Evolutionary conservation across 2,797 vertebrate species (phyloP), one percentile per base, ranked within the genome.

Genomic region (Choloepus didactylus): DNA sequence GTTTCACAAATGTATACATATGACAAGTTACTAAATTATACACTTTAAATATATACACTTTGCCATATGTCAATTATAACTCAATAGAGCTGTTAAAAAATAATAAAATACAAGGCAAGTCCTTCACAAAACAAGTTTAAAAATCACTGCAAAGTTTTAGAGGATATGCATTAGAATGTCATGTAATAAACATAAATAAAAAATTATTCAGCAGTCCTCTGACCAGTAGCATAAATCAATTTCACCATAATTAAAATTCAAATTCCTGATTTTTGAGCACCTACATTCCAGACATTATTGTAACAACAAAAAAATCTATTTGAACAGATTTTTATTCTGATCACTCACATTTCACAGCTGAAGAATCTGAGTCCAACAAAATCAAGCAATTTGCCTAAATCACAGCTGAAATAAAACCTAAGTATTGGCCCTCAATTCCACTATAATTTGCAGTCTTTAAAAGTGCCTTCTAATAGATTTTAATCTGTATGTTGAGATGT

Each of bases 181-280:
- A 82, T 59, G 59, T 14, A 54, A 76, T 35, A 62, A 89, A 66
- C 27, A 73, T 46, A 77, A 76, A 87, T 41, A 70, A 27, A 87
- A n/a, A 93, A 67, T 60, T 51, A 87, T 11, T 66, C 35, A 62
- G 56, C 21, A 62, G 46, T 59, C 29, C 72, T 90, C 27, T 72
- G 35, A 87, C 8, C 6, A 87, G 31, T 35, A 87, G 46, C 51
- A 66, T 75, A 91, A 80, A n/a, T 85, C 59, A 64, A 67, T 92
- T 69, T 70, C 54, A 76, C 11, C 35, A 72, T 21, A 86, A 92
- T 77, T 77, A 54, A 72, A 89, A 66, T 60, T 14, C 2, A 86
- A 89, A 82, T 70, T 91, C 67, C 70, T 75, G 76, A 75, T 41
- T 94, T 96, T 91, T 91, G 64, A 94, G 73, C 8, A 75, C 7